phyloP scores from a whole-genome alignment of 2,797 vertebrate species.

The Eulemur rubriventer region DNA sequence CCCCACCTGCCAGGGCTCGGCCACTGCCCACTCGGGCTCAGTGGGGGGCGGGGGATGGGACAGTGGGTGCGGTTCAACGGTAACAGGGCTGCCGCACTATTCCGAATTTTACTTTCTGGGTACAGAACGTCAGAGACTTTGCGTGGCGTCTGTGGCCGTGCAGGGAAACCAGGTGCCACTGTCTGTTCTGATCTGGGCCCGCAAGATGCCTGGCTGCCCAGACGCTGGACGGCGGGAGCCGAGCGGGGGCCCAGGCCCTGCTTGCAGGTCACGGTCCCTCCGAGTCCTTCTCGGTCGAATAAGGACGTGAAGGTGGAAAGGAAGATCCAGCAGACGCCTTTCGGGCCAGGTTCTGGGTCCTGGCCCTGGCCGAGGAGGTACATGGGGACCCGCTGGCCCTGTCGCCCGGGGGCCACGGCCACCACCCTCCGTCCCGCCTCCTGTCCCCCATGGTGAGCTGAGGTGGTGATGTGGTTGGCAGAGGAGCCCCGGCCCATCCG shows the following conservation, averaged over 20 bases:
- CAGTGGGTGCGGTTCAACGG: fast-evolving
- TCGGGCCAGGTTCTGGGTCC: not conserved
- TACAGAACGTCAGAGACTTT: not conserved
- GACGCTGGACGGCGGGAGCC: not conserved
- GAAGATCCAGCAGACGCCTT: not conserved
- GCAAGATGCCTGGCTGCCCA: not conserved
- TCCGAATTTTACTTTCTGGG: not conserved
- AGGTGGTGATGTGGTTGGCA: not conserved
- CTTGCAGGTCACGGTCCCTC: not conserved
- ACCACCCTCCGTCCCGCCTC: not conserved
- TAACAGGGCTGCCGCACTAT: fast-evolving
- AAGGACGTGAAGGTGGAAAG: not conserved
- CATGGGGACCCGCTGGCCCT: not conserved
- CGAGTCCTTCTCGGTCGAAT: not conserved
- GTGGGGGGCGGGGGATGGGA: fast-evolving
- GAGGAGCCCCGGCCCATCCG: not conserved
- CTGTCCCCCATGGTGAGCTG: not conserved
- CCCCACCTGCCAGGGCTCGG: not conserved
- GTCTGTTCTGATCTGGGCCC: no score
- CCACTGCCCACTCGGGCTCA: fast-evolving
- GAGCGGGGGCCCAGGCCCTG: not conserved
- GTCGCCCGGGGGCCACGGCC: fast-evolving
- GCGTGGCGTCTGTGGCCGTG: no score
- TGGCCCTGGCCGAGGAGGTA: not conserved
- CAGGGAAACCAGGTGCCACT: fast-evolving